Evolutionary conservation across 2,797 vertebrate species (phyloP).

Genomic region (Sebastes taczanowskii): DNA sequence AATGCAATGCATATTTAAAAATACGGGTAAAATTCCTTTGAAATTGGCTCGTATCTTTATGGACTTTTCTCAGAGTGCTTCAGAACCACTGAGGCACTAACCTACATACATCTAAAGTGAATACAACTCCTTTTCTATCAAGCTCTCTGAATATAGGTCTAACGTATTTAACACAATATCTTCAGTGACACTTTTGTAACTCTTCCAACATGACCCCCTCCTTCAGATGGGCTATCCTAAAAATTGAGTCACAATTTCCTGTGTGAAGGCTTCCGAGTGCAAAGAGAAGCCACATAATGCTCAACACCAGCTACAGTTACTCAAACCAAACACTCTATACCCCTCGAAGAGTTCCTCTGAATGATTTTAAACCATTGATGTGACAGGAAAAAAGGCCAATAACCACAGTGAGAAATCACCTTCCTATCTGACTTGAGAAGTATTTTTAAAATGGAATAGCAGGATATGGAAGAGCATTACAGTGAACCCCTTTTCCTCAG

Average conservation of each 20-base stretch:
- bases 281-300: slow-evolving; percentile 27
- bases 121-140: not conserved
- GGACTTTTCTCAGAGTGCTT: no score
- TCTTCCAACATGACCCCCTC: slow-evolving; percentile 8
- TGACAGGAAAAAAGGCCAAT: not conserved
- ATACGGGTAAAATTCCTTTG: no score
- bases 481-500: not conserved
- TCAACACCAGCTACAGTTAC: slow-evolving; percentile 39
- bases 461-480: slow-evolving; percentile 5
- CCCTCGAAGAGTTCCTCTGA: not conserved
- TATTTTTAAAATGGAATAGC: slow-evolving; percentile 24
- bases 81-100: not conserved
- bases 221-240: slow-evolving; percentile 1
- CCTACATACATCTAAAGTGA: not conserved
- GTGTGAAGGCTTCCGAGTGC: slow-evolving; percentile 6
- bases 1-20: no score
- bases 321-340: slow-evolving; percentile 21
- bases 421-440: not conserved
- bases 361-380: slow-evolving; percentile 16
- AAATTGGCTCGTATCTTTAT: no score
- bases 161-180: not conserved
- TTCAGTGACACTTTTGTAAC: not conserved
- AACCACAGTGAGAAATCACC: not conserved
- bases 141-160: not conserved
- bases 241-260: slow-evolving; percentile 26